A percentile compares a stretch with the other conserved stretches of the same genome.
These are phyloP conservation scores for Autographa pulchrina DNA, from an alignment of 2,888 invertebrate genomes.

Conservation along the genomic window DNA sequence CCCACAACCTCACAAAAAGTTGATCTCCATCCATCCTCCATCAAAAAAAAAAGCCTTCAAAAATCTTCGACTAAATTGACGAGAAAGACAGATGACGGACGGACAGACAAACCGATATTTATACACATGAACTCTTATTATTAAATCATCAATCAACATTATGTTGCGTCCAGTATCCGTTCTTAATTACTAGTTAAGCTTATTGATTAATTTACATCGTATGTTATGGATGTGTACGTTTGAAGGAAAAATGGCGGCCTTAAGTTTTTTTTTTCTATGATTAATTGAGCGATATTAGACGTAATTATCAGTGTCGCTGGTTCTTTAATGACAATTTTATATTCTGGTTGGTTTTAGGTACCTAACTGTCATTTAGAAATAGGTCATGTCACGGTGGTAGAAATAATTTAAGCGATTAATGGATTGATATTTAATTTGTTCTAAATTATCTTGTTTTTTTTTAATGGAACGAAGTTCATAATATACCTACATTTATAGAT, in stretches of 20 bases:
- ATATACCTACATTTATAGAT: no score
- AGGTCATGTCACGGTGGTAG: no score
- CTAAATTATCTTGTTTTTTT: no score
- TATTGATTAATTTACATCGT: conserved; percentile 69
- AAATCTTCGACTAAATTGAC: conserved; percentile 47
- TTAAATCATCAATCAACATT: conserved; percentile 81
- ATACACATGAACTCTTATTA: conserved; percentile 70
- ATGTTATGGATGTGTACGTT: conserved; percentile 25
- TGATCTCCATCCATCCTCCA: not conserved
- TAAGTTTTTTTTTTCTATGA: not conserved
- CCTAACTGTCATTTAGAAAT: not conserved
- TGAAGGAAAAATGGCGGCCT: not conserved
- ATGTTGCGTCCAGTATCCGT: conserved; percentile 57
- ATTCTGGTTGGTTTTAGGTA: not conserved
- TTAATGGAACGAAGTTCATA: no score
- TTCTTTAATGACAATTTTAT: not conserved
- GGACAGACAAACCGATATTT: conserved; percentile 65
- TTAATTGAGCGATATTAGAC: not conserved
- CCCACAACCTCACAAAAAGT: not conserved
- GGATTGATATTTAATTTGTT: no score
- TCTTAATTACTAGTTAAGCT: conserved; percentile 68
- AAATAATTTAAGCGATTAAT: no score
- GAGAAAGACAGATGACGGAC: conserved; percentile 58
- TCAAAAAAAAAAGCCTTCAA: not conserved
- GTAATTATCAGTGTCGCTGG: not conserved